phyloP scores from a whole-genome alignment of 2,113 vertebrate species.

The Cavia aperea region DNA sequence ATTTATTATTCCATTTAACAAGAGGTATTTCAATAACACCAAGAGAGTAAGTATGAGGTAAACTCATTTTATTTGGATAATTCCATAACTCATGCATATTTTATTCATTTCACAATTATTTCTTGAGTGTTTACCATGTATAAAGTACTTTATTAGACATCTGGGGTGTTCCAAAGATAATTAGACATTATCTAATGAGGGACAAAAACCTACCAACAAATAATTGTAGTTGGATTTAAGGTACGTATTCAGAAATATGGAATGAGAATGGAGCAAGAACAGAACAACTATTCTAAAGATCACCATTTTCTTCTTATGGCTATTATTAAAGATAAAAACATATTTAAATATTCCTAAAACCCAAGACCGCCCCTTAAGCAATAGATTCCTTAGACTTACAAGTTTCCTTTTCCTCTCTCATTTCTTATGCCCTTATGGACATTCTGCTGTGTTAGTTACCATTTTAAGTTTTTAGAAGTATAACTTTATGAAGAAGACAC shows the following conservation, averaged over 20 bases:
- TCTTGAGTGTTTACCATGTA: neutral
- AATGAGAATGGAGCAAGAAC: neutral
- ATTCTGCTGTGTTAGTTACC: neutral
- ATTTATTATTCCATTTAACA: neutral
- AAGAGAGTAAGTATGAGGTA: neutral
- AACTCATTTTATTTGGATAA: neutral
- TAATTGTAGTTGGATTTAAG: neutral
- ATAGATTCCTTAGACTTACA: neutral
- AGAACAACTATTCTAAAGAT: neutral
- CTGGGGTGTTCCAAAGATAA: neutral
- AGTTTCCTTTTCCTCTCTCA: neutral
- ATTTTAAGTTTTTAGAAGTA: neutral
- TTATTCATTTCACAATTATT: slow-evolving; percentile 18
- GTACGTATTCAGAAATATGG: neutral
- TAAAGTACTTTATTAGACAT: neutral
- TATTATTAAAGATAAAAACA: slow-evolving; percentile 26
- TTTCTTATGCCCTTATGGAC: neutral
- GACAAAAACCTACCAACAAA: neutral
- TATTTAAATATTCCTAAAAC: neutral
- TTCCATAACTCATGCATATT: slow-evolving; percentile 15
- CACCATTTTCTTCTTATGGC: neutral
- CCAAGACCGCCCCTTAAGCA: neutral
- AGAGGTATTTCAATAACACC: neutral
- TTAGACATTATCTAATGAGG: slow-evolving; percentile 16
- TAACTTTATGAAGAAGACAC: neutral